Conservation (phyloP, 2,888 invertebrate genomes). For the Rotaria sp. region DNA sequence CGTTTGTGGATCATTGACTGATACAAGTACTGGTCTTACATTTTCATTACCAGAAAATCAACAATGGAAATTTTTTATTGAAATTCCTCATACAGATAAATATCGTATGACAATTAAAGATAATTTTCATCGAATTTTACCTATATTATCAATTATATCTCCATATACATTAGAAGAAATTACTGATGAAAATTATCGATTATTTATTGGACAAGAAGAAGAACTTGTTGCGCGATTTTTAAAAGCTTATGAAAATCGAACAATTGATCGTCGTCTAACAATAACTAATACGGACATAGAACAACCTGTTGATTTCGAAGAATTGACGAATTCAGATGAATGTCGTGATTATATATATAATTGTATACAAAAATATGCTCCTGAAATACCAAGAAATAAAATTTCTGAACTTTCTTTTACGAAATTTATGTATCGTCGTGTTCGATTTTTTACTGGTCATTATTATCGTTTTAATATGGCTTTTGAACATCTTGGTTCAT, state of each 20-base stretch:
- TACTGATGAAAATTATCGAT: constrained; percentile 7
- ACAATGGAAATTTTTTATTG: constrained; percentile 8
- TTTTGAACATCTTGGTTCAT: not conserved
- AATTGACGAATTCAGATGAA: not conserved
- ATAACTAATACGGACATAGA: not conserved
- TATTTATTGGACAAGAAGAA: not conserved
- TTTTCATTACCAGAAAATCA: not conserved
- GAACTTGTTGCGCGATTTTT: constrained; percentile 4
- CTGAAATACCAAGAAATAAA: constrained; percentile 4
- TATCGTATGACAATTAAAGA: not conserved
- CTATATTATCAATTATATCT: constrained; percentile 6
- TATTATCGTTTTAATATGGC: not conserved
- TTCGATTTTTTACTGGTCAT: not conserved
- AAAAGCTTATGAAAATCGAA: constrained; percentile 4
- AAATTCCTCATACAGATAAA: constrained; percentile 22
- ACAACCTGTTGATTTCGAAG: not conserved
- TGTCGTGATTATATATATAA: not conserved
- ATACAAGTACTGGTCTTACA: not conserved
- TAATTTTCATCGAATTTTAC: not conserved
- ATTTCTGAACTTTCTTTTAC: constrained; percentile 8
- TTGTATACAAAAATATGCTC: not conserved
- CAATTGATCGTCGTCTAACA: not conserved
- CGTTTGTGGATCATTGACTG: not conserved
- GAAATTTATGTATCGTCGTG: constrained; percentile 21
- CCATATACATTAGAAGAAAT: constrained; percentile 11